These are phyloP conservation scores for Chloroceryle aenea DNA, from an alignment of 2,113 vertebrate species.

Conservation along the genomic window DNA sequence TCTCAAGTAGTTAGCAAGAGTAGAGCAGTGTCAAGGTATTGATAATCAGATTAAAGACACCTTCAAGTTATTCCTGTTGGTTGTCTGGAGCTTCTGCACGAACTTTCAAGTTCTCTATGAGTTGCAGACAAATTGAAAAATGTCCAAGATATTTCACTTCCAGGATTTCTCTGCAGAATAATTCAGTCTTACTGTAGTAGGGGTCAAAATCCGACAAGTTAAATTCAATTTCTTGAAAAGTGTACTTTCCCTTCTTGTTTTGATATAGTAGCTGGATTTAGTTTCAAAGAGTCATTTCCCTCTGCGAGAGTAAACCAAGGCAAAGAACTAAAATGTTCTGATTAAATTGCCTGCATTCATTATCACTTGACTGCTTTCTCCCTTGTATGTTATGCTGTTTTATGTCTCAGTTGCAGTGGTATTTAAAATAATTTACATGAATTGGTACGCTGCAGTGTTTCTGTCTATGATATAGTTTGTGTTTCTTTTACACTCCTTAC, in stretches of 20 bases:
- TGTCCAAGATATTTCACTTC: neutral
- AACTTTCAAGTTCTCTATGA: neutral
- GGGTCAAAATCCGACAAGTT: neutral
- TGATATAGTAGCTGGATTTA: neutral
- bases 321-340: neutral
- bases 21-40: neutral
- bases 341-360: conserved; percentile 20
- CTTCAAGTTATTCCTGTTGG: neutral
- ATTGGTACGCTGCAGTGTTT: neutral
- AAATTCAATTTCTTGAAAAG: neutral
- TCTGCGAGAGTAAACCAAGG: neutral
- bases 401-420: neutral
- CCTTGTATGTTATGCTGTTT: neutral
- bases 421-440: neutral
- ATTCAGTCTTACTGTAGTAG: neutral
- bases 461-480: neutral
- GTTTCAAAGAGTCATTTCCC: neutral
- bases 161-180: neutral
- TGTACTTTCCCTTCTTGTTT: neutral
- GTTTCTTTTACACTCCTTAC: neutral
- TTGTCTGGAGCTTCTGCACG: neutral
- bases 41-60: neutral
- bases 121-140: neutral
- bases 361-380: conserved; percentile 10
- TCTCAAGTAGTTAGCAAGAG: neutral